These are phyloP conservation scores for Antennarius striatus DNA, from an alignment of 2,113 vertebrate species.

Conservation along the genomic window DNA sequence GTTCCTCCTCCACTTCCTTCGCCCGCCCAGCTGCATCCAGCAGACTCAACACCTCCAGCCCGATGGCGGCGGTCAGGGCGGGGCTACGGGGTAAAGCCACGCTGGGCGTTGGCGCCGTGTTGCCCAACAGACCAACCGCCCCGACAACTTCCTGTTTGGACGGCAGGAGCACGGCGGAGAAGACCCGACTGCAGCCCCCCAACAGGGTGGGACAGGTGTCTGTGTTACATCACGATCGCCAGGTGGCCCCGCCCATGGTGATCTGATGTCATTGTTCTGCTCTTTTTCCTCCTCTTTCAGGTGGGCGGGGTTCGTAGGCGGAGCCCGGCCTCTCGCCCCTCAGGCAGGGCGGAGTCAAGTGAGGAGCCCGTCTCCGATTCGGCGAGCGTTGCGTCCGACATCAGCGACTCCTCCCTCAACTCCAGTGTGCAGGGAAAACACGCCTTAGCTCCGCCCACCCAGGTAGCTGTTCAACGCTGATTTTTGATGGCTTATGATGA, in stretches of 20 bases:
- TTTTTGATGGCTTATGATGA: neutral
- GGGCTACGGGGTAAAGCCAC: slow-evolving; percentile 50
- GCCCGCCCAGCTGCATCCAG: neutral
- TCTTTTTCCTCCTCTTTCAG: slow-evolving; percentile 19
- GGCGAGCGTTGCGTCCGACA: slow-evolving; percentile 71
- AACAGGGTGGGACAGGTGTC: slow-evolving; percentile 50
- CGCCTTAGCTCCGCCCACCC: slow-evolving; percentile 69
- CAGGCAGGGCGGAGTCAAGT: slow-evolving; percentile 62
- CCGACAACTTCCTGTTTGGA: slow-evolving; percentile 28
- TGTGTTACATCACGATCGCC: too few relatives aligned
- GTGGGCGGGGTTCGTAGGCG: slow-evolving; percentile 25
- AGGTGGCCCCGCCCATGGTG: neutral
- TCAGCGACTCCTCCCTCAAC: slow-evolving; percentile 74
- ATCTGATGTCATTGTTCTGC: neutral
- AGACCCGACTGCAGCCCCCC: slow-evolving; percentile 70
- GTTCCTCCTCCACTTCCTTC: neutral
- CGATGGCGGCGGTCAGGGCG: slow-evolving; percentile 42
- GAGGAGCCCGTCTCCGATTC: slow-evolving; percentile 79
- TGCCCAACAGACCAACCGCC: slow-evolving; percentile 66
- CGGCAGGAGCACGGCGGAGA: slow-evolving; percentile 51
- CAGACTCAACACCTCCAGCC: slow-evolving; percentile 70
- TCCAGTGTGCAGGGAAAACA: slow-evolving; percentile 70
- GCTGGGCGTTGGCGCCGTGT: slow-evolving; percentile 37
- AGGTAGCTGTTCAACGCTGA: slow-evolving; percentile 74
- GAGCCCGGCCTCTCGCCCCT: slow-evolving; percentile 52